Base-by-base conservation (phyloP, 2,113 vertebrate genomes). In the Chroicocephalus ridibundus region DNA sequence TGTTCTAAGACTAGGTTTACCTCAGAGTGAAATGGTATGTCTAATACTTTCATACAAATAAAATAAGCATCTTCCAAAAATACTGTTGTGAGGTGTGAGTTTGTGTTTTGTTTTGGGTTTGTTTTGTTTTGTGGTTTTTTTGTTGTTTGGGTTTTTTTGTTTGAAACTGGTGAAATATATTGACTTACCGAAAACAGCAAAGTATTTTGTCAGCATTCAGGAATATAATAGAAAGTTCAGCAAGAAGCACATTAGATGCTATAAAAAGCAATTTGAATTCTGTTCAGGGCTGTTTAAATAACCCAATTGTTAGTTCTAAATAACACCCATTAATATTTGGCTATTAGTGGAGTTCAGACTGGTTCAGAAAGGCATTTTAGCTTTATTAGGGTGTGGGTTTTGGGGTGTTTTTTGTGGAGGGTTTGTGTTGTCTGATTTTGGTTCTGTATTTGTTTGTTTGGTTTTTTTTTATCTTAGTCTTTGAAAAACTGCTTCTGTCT, bases 381-480 rank as follows among this genome's bases (percentile, higher is more conserved):
- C 36, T 88, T 62, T 42, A 61, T 27, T 75, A 27, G 22, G 18
- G 9, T 71, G 6, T 11, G 16, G 21, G 5, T 5, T 14, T 64
- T 25, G 5, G 8, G 7, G 1, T 36, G 1, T 0, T 38, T 44
- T 78, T 58, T 32, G 1, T 51, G 9, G 0, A 6, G 3, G 5
- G 1, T 4, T 64, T 70, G 6, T 77, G 83, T 49, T 10, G 34
- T 49, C 25, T 64, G 3, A 5, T 5, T 66, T 65, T 26, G 20
- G 1, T 51, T 46, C 17, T 46, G 8, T 46, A 8, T 9, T 46
- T 46, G 42, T 44, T 44, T 44, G 42, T 44, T 44, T 44, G 42
- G 14, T 12, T 14, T 26, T 55, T 27, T 11, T 54, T n/a, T 22
- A 15, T 3, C 24, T 83, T 77, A 47, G 17, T 68, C 34, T 47